Base-by-base conservation (phyloP, 2,113 vertebrate species). In the Peucedramus taeniatus region DNA sequence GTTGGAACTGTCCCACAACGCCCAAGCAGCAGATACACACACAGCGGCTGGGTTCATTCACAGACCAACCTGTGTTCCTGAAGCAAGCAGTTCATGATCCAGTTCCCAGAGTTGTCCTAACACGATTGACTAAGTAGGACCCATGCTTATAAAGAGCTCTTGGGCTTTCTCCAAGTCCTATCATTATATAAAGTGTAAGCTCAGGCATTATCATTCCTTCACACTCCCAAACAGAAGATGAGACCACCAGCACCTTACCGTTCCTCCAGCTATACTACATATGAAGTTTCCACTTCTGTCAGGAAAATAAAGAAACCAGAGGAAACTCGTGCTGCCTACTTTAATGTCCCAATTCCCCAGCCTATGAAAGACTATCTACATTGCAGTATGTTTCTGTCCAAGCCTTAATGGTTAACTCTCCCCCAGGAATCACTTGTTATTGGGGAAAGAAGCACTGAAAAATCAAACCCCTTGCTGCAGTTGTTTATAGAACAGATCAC, bases 251-350 rank as follows among this genome's bases (percentile, higher is more conserved):
- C 27, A 80, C 66, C 40, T 44, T 70, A 42, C n/a, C 2, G 0
- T 10, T 93, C 27, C 60, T 79, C 31, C 63, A 93, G 83, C 65
- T 71, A 76, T 42, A 20, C 30, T 61, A 77, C 72, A 16, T 12
- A 37, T 8, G 13, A 68, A 51, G n/a, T 45, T 88, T 91, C 44
- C 68, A 44, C 42, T 84, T 28, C 76, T 80, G 44, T 54, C 83
- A 93, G 1, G 7, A 92, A 95, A 95, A 93, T 35, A 93, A 96
- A 91, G 45, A 93, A 88, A 81, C 65, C 7, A 3, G 88, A 90
- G 81, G 84, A 57, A 96, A 83, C 50, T 93, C 8, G 0, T 57
- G 27, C 79, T 90, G 53, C 74, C 75, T 81, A 15, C 61, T 77
- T 70, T 26, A 90, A 64, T 7, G 40, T 47, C 54, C 57, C 86